Conservation (phyloP, 2,888 invertebrate species). For the Fragum whitleyi region DNA sequence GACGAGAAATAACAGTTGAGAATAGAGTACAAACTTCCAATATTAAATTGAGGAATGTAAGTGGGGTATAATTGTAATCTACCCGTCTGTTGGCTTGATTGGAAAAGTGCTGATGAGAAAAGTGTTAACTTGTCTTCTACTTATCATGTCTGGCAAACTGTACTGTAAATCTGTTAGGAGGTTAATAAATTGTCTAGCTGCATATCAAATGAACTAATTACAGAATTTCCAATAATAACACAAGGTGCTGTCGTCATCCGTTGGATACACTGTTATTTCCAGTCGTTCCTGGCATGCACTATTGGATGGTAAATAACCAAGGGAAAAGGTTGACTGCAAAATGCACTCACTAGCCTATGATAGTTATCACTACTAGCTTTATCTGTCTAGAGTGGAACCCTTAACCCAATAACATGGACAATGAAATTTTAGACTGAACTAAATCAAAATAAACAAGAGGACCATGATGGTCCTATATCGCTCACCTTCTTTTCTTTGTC, state of each 20-base stretch:
- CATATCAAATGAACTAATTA: conserved; percentile 47
- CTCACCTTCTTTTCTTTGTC: no score
- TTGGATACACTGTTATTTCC: neutral
- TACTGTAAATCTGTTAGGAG: conserved; percentile 30
- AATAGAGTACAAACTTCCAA: no score
- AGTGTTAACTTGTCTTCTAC: conserved; percentile 11
- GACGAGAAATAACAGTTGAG: no score
- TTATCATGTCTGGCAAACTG: conserved; percentile 34
- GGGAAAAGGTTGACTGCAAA: conserved; percentile 16
- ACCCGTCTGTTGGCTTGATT: neutral
- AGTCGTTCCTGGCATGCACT: neutral
- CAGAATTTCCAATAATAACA: conserved; percentile 30
- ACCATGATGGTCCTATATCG: no score
- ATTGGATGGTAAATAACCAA: no score
- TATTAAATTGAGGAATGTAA: no score
- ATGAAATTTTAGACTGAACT: no score
- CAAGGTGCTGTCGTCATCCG: neutral
- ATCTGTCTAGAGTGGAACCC: neutral
- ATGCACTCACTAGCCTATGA: conserved; percentile 9
- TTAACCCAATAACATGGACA: neutral
- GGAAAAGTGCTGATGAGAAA: neutral
- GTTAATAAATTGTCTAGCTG: conserved; percentile 45
- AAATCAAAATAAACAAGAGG: no score
- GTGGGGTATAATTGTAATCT: neutral
- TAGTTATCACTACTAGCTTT: neutral